phyloP scores from a whole-genome alignment of 2,888 invertebrate genomes.

The Campaea margaritaria region DNA sequence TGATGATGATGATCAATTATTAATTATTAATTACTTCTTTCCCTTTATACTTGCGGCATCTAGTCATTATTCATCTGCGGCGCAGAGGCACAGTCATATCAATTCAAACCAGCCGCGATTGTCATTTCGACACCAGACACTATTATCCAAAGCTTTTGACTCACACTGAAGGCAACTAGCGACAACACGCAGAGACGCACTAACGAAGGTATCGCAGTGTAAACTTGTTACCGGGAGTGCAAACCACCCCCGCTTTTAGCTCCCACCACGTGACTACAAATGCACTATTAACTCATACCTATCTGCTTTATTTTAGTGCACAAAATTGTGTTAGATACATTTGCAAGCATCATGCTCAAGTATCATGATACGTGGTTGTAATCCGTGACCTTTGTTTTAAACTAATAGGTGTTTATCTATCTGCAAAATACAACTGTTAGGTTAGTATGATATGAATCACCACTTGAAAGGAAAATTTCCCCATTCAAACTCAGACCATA shows the following conservation, averaged over 20 bases:
- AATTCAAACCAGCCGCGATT: conserved; percentile 7
- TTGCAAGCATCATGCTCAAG: conserved; percentile 3
- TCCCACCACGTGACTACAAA: conserved; percentile 19
- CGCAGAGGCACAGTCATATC: conserved; percentile 5
- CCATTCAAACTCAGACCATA: too few relatives aligned
- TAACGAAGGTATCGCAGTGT: conserved; percentile 36
- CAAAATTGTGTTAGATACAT: conserved; percentile 12
- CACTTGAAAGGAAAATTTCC: too few relatives aligned
- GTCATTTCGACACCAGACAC: conserved; percentile 10
- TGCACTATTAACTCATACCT: conserved; percentile 18
- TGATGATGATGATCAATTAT: too few relatives aligned
- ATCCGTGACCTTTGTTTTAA: too few relatives aligned
- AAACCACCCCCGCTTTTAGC: conserved; percentile 34
- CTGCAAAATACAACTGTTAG: too few relatives aligned
- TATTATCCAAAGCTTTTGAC: conserved; percentile 27
- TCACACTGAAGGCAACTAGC: conserved; percentile 9
- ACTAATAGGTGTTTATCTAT: too few relatives aligned
- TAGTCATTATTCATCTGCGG: too few relatives aligned
- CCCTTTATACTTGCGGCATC: too few relatives aligned
- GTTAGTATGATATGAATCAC: too few relatives aligned
- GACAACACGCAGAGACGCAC: conserved; percentile 25
- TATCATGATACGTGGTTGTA: background rate
- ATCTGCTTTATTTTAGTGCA: conserved; percentile 17
- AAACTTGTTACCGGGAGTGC: conserved; percentile 40
- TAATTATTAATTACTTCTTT: too few relatives aligned